Percentiles rank a stretch among this genome's conserved stretches.
Conservation (phyloP, 1,140 invertebrate genomes). For the Euwallacea similis region DNA sequence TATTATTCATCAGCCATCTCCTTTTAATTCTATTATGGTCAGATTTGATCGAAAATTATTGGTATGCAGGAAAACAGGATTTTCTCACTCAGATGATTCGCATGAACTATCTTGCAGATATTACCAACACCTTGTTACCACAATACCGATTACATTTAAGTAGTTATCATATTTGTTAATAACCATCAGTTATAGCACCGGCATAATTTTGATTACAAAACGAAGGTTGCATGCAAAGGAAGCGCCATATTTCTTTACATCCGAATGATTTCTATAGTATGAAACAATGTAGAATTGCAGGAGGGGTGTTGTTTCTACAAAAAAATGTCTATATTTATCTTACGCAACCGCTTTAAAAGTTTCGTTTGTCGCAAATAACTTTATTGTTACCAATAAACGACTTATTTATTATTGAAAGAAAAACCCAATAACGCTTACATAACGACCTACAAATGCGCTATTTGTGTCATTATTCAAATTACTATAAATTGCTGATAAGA, state of each 20-base stretch:
- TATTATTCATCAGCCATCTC: neutral
- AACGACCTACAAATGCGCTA: no score
- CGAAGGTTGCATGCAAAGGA: neutral
- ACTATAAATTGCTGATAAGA: neutral
- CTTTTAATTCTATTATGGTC: neutral
- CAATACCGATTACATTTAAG: neutral
- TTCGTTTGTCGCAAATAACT: neutral
- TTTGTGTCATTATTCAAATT: neutral
- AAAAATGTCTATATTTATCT: neutral
- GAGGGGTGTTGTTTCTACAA: neutral
- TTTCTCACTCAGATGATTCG: neutral
- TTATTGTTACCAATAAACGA: neutral
- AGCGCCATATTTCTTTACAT: neutral
- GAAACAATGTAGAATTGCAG: neutral
- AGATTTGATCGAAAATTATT: neutral
- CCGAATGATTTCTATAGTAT: no score
- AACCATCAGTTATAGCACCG: neutral
- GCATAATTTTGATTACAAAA: constrained; percentile 2
- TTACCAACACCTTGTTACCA: neutral
- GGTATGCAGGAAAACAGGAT: neutral
- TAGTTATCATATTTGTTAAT: neutral
- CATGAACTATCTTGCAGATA: neutral
- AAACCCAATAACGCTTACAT: neutral
- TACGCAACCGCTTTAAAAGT: neutral
- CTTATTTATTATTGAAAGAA: neutral